Percentiles rank a stretch among this genome's conserved stretches.
Conservation (phyloP, 2,888 invertebrate species). For the Cetonia aurata region DNA sequence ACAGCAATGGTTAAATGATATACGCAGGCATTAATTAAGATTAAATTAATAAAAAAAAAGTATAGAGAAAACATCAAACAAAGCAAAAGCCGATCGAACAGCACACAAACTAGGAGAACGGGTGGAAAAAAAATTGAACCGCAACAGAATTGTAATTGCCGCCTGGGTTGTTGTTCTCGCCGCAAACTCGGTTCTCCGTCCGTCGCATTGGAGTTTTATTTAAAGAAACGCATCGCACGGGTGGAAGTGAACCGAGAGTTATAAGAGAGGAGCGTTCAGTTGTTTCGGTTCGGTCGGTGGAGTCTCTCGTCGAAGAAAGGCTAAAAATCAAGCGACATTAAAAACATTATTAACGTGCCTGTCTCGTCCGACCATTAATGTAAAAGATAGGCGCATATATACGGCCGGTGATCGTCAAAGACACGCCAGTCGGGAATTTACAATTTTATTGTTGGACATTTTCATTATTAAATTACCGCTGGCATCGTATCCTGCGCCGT, state of each 20-base stretch:
- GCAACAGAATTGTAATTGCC: conserved; percentile 38
- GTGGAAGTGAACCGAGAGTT: background rate
- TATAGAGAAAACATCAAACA: no score
- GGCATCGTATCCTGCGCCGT: conserved; percentile 57
- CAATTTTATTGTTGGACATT: conserved; percentile 65
- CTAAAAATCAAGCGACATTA: conserved; percentile 57
- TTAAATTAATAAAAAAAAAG: no score
- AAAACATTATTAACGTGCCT: conserved; percentile 61
- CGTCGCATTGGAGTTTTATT: conserved; percentile 23
- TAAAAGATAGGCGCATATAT: conserved; percentile 60
- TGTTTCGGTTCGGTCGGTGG: background rate
- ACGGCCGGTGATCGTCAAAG: conserved; percentile 62
- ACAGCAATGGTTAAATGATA: no score
- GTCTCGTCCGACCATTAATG: conserved; percentile 62
- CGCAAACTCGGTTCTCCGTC: background rate
- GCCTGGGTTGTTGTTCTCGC: no score
- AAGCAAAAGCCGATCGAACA: no score
- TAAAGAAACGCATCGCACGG: conserved; percentile 1
- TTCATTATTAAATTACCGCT: conserved; percentile 60
- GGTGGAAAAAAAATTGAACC: conserved; percentile 32
- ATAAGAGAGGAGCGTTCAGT: background rate
- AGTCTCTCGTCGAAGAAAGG: conserved; percentile 47
- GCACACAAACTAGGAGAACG: conserved; percentile 27
- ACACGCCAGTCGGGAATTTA: conserved; percentile 59
- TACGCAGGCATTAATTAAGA: no score